Evolutionary conservation across 2,113 vertebrate genomes (phyloP).

Genomic region (Leptodactylus fuscus): DNA sequence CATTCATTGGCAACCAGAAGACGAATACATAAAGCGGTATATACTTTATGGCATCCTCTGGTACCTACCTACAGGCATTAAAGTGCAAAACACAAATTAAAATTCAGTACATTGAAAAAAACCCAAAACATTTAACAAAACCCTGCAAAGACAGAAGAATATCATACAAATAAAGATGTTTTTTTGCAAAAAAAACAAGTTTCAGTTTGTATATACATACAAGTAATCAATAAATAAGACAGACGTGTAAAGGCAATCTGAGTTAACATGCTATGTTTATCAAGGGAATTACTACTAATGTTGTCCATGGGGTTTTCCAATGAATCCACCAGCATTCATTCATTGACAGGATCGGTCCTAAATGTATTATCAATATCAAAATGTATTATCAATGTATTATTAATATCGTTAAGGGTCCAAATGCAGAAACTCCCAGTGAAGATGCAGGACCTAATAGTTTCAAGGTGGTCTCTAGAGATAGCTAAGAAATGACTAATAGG

Average conservation of each 20-base stretch:
- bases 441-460: no score
- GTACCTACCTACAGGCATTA: constrained; percentile 27
- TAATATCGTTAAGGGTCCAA: no score
- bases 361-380: no score
- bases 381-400: no score
- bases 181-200: constrained; percentile 36
- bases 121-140: neutral
- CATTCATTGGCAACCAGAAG: constrained; percentile 38
- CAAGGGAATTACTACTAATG: neutral
- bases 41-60: constrained; percentile 32
- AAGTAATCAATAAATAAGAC: constrained; percentile 36
- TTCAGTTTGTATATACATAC: constrained; percentile 23
- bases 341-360: neutral
- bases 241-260: constrained; percentile 16
- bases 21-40: constrained; percentile 3
- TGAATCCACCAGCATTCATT: neutral
- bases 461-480: no score
- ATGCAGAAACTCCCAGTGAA: no score
- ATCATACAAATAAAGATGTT: neutral
- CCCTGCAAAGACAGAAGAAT: neutral
- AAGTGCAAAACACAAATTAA: constrained; percentile 38
- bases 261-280: constrained; percentile 15
- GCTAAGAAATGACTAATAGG: no score
- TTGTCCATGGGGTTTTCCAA: neutral
- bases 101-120: constrained; percentile 14